These are phyloP conservation scores for Numenius phaeopus DNA, from an alignment of 2,797 vertebrate species.

Conservation along the genomic window DNA sequence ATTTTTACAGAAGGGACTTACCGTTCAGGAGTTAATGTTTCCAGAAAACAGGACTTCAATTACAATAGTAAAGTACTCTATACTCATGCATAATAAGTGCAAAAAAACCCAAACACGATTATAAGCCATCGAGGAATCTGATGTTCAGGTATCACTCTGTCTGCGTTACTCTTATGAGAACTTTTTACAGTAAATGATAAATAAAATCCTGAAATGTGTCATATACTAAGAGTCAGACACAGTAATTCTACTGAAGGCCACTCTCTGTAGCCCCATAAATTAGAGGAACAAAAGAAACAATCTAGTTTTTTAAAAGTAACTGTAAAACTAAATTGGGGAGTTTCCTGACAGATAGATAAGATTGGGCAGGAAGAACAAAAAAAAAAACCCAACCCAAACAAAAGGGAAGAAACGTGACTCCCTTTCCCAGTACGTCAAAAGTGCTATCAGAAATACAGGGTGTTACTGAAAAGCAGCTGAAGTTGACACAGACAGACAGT, in stretches of 20 bases:
- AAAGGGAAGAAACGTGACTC: background rate
- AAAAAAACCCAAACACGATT: background rate
- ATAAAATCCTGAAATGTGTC: background rate
- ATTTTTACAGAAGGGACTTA: background rate
- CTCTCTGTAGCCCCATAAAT: background rate
- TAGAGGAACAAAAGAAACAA: background rate
- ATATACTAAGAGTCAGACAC: background rate
- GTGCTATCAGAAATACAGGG: background rate
- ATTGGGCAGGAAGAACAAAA: background rate
- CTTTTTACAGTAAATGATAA: background rate
- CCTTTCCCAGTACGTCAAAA: background rate
- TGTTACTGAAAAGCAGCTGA: background rate
- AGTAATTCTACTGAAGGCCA: background rate
- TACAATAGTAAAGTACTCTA: background rate
- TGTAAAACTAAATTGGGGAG: background rate
- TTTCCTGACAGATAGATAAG: background rate
- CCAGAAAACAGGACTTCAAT: background rate
- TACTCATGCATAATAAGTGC: background rate
- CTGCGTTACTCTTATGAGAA: background rate
- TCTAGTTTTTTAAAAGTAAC: background rate
- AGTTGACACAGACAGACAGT: background rate
- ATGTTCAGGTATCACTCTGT: background rate
- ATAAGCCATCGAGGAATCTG: background rate
- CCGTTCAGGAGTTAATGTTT: background rate
- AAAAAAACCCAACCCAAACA: background rate